Base-by-base conservation (phyloP, 2,113 vertebrate species). In the Nibea albiflora region DNA sequence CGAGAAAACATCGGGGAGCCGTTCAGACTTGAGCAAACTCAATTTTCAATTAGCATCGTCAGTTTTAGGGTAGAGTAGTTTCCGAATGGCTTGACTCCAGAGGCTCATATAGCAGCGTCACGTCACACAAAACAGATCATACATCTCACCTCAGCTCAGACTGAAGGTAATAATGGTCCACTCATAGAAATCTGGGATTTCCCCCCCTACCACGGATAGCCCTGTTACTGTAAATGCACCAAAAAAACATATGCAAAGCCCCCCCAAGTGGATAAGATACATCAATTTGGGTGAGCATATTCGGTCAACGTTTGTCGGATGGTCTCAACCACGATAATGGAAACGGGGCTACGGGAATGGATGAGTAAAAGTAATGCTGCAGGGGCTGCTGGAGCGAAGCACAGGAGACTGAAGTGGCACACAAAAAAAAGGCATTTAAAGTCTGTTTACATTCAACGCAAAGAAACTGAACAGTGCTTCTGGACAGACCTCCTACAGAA, bases 371-470 rank as follows among this genome's bases (percentile, higher is more conserved):
- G 76, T 17, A 52, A 77, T 26, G 63, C 73, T 77, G 77, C 61
- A 70, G 28, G 71, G 52, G 26, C 67, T 10, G 28, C 58, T 5
- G 15, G 28, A 84, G 52, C 24, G 1, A 22, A 71, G 65, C 6
- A 20, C 63, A 58, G 44, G 61, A 81, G 44, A 53, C 39, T 39
- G n/a, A 53, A 62, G 67, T 58, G 76, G 69, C 57, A 65, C 68
- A 76, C 28, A 77, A 39, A 71, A 74, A 39, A 71, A 88, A 89
- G 88, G 87, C 80, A 80, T 85, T 69, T 56, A 47, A 58, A 87
- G 78, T 88, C 56, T 35, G 72, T 90, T 87, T 90, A 93, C 91
- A 93, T 92, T 92, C 91, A 89, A 89, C 80, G 83, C 52, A 92
- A 90, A 71, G 49, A 63, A 57, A 78, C 6, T 14, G 22, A 78